phyloP scores from a whole-genome alignment of 2,113 vertebrate species.

The Cyprinus carpio region DNA sequence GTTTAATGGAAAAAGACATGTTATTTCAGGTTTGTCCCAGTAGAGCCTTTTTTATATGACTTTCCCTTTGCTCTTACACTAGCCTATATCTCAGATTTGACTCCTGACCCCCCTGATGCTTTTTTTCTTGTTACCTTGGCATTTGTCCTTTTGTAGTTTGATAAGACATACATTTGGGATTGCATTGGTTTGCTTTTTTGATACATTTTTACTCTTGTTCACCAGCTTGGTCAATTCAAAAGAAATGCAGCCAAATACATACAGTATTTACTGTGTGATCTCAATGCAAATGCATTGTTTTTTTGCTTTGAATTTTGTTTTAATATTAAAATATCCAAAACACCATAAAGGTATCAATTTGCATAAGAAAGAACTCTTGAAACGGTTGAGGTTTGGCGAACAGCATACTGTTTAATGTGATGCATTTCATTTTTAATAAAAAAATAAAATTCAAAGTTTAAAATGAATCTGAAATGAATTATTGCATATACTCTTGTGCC shows the following conservation, averaged over 20 bases:
- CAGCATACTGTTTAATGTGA: not conserved
- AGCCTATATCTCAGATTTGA: not conserved
- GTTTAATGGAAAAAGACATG: not conserved
- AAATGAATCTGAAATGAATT: too few species aligned
- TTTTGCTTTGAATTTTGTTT: too few species aligned
- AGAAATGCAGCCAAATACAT: not conserved
- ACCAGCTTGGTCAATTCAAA: not conserved
- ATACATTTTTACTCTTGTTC: not conserved
- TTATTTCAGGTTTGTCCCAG: not conserved
- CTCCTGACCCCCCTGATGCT: not conserved
- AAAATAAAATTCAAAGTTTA: too few species aligned
- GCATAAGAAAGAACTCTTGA: not conserved
- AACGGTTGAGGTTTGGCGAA: not conserved
- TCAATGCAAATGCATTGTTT: not conserved
- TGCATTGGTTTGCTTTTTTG: not conserved
- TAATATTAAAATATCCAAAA: not conserved
- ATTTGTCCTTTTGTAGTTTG: not conserved
- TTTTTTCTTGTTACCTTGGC: constrained; percentile 6
- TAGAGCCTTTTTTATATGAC: not conserved
- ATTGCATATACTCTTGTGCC: too few species aligned
- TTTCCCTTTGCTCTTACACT: not conserved
- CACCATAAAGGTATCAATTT: not conserved
- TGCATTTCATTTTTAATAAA: not conserved
- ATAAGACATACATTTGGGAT: constrained; percentile 1
- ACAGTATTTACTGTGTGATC: not conserved